These are phyloP conservation scores for Reinhardtius hippoglossoides DNA, from an alignment of 2,113 vertebrate species.

Conservation along the genomic window DNA sequence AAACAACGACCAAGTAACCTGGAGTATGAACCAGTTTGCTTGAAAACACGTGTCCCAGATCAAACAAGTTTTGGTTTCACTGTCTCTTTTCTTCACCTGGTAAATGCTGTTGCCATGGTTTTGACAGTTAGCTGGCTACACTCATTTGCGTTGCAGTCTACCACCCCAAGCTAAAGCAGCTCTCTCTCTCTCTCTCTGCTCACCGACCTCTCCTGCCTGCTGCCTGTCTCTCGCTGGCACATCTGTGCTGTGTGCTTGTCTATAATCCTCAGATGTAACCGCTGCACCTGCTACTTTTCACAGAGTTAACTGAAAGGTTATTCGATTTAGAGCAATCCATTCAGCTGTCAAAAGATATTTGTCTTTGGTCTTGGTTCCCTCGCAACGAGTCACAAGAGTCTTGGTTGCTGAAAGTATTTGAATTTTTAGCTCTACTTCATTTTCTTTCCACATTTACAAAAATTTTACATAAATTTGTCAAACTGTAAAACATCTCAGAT, in stretches of 20 bases:
- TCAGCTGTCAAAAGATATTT: conserved; percentile 66
- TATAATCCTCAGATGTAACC: conserved; percentile 71
- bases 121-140: conserved; percentile 72
- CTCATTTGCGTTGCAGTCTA: conserved; percentile 44
- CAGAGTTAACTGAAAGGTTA: conserved; percentile 75
- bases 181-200: conserved; percentile 32
- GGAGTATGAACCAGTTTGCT: conserved; percentile 13
- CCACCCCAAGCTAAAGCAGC: conserved; percentile 37
- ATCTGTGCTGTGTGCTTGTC: conserved; percentile 69
- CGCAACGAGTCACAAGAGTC: conserved; percentile 10
- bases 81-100: conserved; percentile 58
- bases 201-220: conserved; percentile 26
- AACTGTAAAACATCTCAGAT: conserved; percentile 23
- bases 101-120: conserved; percentile 80
- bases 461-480: neutral
- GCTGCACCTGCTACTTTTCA: conserved; percentile 75
- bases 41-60: conserved; percentile 36
- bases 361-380: conserved; percentile 32
- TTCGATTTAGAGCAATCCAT: conserved; percentile 67
- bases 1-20: conserved; percentile 6
- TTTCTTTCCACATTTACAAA: conserved; percentile 1
- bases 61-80: conserved; percentile 53
- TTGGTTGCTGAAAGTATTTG: neutral
- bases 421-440: neutral
- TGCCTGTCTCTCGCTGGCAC: conserved; percentile 59